These are phyloP conservation scores for Aporophyla lueneburgensis DNA, from an alignment of 2,888 invertebrate genomes.

Conservation along the genomic window DNA sequence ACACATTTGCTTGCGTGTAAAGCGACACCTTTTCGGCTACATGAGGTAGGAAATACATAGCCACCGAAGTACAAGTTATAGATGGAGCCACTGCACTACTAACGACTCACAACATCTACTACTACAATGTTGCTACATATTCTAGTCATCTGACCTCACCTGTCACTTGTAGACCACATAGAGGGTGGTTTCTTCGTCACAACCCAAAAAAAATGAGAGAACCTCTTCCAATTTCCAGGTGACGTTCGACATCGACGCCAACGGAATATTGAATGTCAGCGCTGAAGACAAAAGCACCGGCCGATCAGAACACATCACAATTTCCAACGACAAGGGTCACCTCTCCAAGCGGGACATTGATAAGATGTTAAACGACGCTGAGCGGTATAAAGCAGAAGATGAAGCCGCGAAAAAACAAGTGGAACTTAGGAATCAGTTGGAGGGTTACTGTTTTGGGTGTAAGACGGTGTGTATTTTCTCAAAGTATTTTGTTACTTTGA, in stretches of 20 bases:
- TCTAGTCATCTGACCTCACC: too few relatives aligned
- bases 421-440: slow-evolving; percentile 94
- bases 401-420: slow-evolving; percentile 93
- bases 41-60: not conserved
- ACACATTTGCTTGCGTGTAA: not conserved
- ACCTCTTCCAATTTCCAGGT: slow-evolving; percentile 86
- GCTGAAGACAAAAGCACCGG: slow-evolving; percentile 95
- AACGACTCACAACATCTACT: too few relatives aligned
- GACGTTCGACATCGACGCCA: slow-evolving; percentile 97
- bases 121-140: not conserved
- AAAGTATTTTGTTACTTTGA: not conserved
- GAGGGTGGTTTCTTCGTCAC: not conserved
- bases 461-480: slow-evolving; percentile 77
- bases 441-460: slow-evolving; percentile 93
- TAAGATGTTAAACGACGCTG: slow-evolving; percentile 95
- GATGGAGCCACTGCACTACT: not conserved
- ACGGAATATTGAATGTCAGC: slow-evolving; percentile 96
- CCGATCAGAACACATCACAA: slow-evolving; percentile 95
- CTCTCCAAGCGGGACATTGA: slow-evolving; percentile 97
- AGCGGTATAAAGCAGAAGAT: slow-evolving; percentile 94
- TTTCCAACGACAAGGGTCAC: slow-evolving; percentile 96
- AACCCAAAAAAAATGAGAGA: not conserved
- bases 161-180: not conserved
- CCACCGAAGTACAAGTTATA: not conserved
- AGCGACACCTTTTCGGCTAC: not conserved